Conservation (phyloP, 2,797 vertebrate genomes). For the Carcharodon carcharias region DNA sequence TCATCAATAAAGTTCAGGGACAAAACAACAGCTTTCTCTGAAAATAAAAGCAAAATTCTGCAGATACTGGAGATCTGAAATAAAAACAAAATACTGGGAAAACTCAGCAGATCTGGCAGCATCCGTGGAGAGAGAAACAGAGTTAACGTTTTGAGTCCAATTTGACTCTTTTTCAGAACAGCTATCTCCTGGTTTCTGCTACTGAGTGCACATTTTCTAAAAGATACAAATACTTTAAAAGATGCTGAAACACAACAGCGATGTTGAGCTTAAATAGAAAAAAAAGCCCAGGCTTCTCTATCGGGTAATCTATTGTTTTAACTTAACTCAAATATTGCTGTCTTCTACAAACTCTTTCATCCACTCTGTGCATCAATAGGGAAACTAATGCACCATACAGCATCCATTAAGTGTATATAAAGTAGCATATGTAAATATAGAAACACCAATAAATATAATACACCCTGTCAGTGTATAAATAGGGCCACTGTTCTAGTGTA, state of each 20-base stretch:
- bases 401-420: background rate
- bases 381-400: background rate
- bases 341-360: background rate
- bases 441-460: background rate
- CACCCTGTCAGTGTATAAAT: background rate
- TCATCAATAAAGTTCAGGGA: background rate
- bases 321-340: background rate
- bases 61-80: too few species aligned
- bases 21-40: background rate
- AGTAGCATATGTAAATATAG: background rate
- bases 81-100: too few species aligned
- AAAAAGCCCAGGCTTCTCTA: background rate
- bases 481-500: background rate
- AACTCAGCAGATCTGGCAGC: too few species aligned
- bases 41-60: too few species aligned
- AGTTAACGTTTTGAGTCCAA: too few species aligned
- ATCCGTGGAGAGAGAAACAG: too few species aligned
- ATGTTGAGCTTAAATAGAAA: background rate
- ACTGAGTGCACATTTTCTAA: background rate
- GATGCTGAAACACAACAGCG: background rate
- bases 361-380: background rate
- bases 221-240: background rate
- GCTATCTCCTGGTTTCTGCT: background rate
- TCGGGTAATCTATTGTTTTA: background rate
- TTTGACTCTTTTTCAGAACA: too few species aligned